Evolutionary conservation across 2,888 invertebrate genomes (phyloP), one percentile per base, ranked within the genome.

Genomic region (Aporophyla nigra): DNA sequence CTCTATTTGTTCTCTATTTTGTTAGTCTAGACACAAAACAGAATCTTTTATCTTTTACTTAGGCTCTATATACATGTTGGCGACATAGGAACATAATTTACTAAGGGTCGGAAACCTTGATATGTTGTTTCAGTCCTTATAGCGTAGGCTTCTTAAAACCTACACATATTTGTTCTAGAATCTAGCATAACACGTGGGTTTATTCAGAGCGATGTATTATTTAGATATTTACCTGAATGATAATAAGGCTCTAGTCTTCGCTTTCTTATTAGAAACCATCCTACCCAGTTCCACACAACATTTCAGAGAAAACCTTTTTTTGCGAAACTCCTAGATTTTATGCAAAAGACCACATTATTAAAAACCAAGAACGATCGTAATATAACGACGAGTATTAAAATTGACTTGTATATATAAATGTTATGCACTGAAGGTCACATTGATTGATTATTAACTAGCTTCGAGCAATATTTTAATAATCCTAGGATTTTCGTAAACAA

Each of bases 21-120:
- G 19, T 24, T 27, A 74, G 76, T 62, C 62, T 56, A 82, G 77
- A 77, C 54, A 58, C 7, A 4, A 9, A 9, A 58, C 16, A 51
- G 16, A 62, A 43, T 43, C 5, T 43, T n/a, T 43, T 51, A 76
- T 75, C 43, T 49, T 62, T 54, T 62, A 62, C 53, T 74, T 24
- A 54, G 24, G 33, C 19, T 61, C 40, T 51, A 74, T 27, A 80
- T 24, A 61, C 19, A 74, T 62, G n/a, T 56, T 21, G 21, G 49
- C 10, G 6, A 12, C n/a, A 58, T 10, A 24, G 9, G 10, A 24
- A 9, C 51, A 14, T 65, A 33, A 19, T 10, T 43, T 51, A 58
- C 27, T 59, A 33, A 33, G n/a, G 40, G n/a, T 24, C 27, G 7
- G 9, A 51, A 74, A 76, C 49, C n/a, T 74, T 51, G 40, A 24